A percentile compares a stretch with the other conserved stretches of the same genome.
These are phyloP conservation scores for Microhierax caerulescens DNA, from an alignment of 2,797 vertebrate genomes.

Conservation along the genomic window DNA sequence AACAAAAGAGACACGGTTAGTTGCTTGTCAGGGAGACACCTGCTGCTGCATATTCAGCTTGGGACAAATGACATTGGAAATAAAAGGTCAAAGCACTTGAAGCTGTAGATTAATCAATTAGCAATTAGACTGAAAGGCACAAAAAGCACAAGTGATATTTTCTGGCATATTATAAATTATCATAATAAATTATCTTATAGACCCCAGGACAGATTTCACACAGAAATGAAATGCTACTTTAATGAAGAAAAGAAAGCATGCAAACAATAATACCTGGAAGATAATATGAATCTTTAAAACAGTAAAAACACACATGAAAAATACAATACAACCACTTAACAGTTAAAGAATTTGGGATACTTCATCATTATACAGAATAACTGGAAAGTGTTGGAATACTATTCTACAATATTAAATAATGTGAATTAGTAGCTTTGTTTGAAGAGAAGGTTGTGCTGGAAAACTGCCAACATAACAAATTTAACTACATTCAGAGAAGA, in stretches of 20 bases:
- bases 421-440: neutral
- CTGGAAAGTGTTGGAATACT: neutral
- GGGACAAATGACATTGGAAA: constrained; percentile 13
- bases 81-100: constrained; percentile 18
- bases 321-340: neutral
- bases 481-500: neutral
- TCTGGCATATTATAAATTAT: neutral
- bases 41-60: neutral
- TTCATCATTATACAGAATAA: neutral
- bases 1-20: neutral
- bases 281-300: neutral
- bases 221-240: neutral
- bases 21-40: neutral
- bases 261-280: neutral
- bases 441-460: neutral
- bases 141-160: constrained; percentile 18
- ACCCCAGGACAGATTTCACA: neutral
- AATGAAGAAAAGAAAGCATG: neutral
- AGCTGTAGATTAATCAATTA: neutral
- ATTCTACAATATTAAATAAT: neutral
- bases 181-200: neutral
- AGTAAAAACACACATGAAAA: neutral
- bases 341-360: neutral
- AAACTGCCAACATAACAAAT: neutral
- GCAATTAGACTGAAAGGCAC: neutral